Evolutionary conservation across 2,888 invertebrate species (phyloP).

Genomic region (Syrphus vitripennis): DNA sequence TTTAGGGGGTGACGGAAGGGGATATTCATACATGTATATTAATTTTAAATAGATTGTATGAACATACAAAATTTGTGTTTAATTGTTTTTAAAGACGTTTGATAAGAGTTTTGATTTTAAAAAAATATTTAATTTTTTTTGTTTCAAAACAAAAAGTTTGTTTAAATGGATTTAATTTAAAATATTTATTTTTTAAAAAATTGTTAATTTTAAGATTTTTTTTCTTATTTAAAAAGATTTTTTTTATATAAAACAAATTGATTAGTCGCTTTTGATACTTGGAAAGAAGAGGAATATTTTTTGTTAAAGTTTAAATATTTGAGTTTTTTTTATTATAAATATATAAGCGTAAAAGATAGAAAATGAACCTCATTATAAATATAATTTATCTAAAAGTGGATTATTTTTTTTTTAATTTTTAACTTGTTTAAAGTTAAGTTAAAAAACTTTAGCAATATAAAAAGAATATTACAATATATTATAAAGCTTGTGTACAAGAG

Average conservation of each 20-base stretch:
- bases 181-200: slow-evolving; percentile 44
- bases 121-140: slow-evolving; percentile 35
- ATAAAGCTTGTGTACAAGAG: slow-evolving; percentile 38
- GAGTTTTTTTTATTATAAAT: slow-evolving; percentile 12
- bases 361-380: slow-evolving; percentile 26
- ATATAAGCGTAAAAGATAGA: slow-evolving; percentile 36
- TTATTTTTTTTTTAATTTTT: not conserved
- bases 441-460: slow-evolving; percentile 37
- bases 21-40: not conserved
- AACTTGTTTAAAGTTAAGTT: not conserved
- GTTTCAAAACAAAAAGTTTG: slow-evolving; percentile 1
- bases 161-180: slow-evolving; percentile 10
- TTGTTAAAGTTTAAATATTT: slow-evolving; percentile 2
- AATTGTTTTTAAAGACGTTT: slow-evolving; percentile 18
- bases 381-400: not conserved
- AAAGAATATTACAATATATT: slow-evolving; percentile 14
- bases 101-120: slow-evolving; percentile 52
- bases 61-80: slow-evolving; percentile 55
- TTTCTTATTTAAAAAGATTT: slow-evolving; percentile 28
- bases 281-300: slow-evolving; percentile 77
- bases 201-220: slow-evolving; percentile 14
- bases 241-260: slow-evolving; percentile 34
- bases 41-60: slow-evolving; percentile 43
- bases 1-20: not conserved
- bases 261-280: slow-evolving; percentile 79